Evolutionary conservation across 2,113 vertebrate species (phyloP), one percentile per base, ranked within the genome.

Genomic region (Fulmarus glacialis): DNA sequence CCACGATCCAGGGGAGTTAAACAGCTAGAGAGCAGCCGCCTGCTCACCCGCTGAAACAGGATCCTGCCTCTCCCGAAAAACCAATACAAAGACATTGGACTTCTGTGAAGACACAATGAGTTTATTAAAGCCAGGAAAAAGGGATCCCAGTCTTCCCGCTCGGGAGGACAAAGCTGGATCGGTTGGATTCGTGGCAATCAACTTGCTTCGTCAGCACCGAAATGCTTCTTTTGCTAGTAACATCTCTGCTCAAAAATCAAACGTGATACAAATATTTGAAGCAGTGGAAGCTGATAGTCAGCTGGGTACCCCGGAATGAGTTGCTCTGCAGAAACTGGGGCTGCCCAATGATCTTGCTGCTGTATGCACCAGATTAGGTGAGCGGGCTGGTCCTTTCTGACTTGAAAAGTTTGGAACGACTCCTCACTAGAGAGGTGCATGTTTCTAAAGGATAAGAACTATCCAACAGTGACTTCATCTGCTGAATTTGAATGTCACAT

Each of bases 111-210:
- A 77, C 84, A 83, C 24, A 84, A 20, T 29, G 26, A n/a, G 34
- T 96, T 96, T 96, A 72, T 55, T 96, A 62, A 92, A 94, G 55
- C 42, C 22, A 81, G 72, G 45, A 71, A 50, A 86, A 66, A 58
- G n/a, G 11, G 16, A 84, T 40, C 10, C 19, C 30, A 74, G 71
- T 24, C 30, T 62, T 80, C 21, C 52, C 34, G 21, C 14, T 45
- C 0, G 0, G 32, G 59, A 82, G 13, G 17, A 53, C 62, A 63
- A 77, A 85, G 30, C 38, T 40, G 60, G 56, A 38, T 27, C 6
- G 4, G 36, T 42, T 42, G 42, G 72, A 59, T 66, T 88, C 5
- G 6, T 80, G 90, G 70, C 70, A 87, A 42, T 27, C 62, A 32
- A 67, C 9, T 27, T 36, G 27, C 48, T 92, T 86, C 30, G 18